These are phyloP conservation scores for Tinea trinotella DNA, from an alignment of 2,888 invertebrate genomes.

Conservation along the genomic window DNA sequence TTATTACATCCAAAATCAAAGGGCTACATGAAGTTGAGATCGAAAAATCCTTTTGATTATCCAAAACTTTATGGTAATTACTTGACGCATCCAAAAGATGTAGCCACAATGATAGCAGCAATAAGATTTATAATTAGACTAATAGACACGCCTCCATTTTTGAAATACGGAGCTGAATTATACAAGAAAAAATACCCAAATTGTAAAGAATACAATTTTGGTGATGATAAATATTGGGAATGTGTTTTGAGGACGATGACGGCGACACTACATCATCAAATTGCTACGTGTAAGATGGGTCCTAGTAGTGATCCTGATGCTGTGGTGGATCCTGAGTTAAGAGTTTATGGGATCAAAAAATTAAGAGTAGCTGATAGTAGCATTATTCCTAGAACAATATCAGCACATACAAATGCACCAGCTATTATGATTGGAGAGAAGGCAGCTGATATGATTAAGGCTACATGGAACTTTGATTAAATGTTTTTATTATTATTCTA, in stretches of 20 bases:
- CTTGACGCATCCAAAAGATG: conserved; percentile 74
- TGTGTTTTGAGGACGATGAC: conserved; percentile 74
- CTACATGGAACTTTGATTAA: conserved; percentile 47
- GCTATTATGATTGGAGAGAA: conserved; percentile 83
- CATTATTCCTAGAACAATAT: conserved; percentile 76
- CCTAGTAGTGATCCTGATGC: conserved; percentile 67
- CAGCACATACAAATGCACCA: conserved; percentile 77
- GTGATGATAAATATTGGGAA: conserved; percentile 77
- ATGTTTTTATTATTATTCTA: neutral
- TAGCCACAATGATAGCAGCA: conserved; percentile 72
- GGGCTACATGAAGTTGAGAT: conserved; percentile 76
- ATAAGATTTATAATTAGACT: conserved; percentile 69
- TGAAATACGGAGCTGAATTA: conserved; percentile 71
- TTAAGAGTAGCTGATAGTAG: conserved; percentile 79
- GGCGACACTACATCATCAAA: conserved; percentile 77
- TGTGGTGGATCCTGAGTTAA: conserved; percentile 75
- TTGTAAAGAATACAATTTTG: conserved; percentile 65
- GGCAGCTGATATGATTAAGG: conserved; percentile 75
- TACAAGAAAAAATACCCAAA: conserved; percentile 67
- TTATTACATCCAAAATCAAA: conserved; percentile 75
- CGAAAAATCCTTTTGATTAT: conserved; percentile 74
- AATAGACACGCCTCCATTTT: conserved; percentile 70
- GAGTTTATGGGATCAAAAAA: conserved; percentile 72
- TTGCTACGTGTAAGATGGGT: conserved; percentile 81
- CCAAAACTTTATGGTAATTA: conserved; percentile 83